Conservation (phyloP, 1,140 invertebrate species). For the Drosophila bocqueti region DNA sequence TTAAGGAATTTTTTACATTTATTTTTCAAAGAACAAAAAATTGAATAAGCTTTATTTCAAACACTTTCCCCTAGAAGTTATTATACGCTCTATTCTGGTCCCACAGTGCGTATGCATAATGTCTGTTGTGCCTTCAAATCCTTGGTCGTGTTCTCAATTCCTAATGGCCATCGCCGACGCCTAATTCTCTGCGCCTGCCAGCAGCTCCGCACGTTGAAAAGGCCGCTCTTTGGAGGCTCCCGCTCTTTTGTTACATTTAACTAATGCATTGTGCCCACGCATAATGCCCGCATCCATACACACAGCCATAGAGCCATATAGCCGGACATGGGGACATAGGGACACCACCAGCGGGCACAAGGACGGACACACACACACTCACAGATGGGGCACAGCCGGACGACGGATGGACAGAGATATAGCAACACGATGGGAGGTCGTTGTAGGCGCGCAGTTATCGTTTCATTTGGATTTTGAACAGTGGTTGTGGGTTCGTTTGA, state of each 20-base stretch:
- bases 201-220: constrained; percentile 16
- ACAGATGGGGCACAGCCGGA: constrained; percentile 18
- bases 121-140: constrained; percentile 6
- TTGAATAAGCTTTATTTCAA: background rate
- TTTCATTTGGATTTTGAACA: constrained; percentile 8
- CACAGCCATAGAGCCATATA: background rate
- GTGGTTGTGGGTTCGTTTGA: background rate
- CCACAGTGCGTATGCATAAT: constrained; percentile 42
- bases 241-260: constrained; percentile 54
- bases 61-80: background rate
- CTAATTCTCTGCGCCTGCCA: constrained; percentile 33
- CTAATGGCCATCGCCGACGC: constrained; percentile 44
- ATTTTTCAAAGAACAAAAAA: background rate
- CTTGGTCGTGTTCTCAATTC: constrained; percentile 34
- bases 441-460: constrained; percentile 35
- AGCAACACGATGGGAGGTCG: constrained; percentile 22
- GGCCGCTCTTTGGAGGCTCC: constrained; percentile 24
- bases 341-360: background rate
- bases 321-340: constrained; percentile 12
- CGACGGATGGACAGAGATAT: constrained; percentile 19
- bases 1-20: background rate
- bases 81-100: background rate
- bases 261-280: constrained; percentile 56
- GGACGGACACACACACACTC: constrained; percentile 1
- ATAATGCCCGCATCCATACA: constrained; percentile 49